These are phyloP conservation scores for Polietes domitor DNA, from an alignment of 2,888 invertebrate genomes.

Conservation along the genomic window DNA sequence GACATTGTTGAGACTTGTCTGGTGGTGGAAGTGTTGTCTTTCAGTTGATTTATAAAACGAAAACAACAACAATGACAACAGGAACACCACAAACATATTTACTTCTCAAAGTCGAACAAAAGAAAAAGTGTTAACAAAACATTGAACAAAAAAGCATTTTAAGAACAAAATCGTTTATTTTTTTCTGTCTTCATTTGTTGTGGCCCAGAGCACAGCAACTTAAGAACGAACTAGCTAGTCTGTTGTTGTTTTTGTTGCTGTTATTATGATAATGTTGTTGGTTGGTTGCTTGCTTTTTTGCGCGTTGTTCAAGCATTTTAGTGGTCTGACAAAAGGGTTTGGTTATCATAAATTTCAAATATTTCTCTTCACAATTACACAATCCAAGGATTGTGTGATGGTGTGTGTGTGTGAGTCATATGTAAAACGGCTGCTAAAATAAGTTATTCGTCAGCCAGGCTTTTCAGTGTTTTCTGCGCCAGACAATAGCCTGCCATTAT, in stretches of 20 bases:
- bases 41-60: conserved; percentile 60
- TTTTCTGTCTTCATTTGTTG: background rate
- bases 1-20: conserved; percentile 68
- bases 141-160: conserved; percentile 42
- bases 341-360: conserved; percentile 56
- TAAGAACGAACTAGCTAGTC: conserved; percentile 53
- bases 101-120: conserved; percentile 1
- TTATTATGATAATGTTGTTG: conserved; percentile 59
- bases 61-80: conserved; percentile 25
- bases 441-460: background rate
- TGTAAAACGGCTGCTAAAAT: background rate
- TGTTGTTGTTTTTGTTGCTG: conserved; percentile 56
- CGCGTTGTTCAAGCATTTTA: conserved; percentile 45
- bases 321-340: conserved; percentile 41
- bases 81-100: conserved; percentile 27
- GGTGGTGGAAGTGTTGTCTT: conserved; percentile 64
- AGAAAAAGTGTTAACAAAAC: conserved; percentile 63
- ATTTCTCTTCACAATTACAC: conserved; percentile 28
- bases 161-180: background rate
- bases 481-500: background rate
- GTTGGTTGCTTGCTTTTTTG: conserved; percentile 9
- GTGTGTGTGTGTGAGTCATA: conserved; percentile 57
- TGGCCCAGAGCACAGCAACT: conserved; percentile 32
- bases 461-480: background rate
- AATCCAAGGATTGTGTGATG: no score